Conservation (phyloP, 2,888 invertebrate species). For the Chloroclysta siterata region DNA sequence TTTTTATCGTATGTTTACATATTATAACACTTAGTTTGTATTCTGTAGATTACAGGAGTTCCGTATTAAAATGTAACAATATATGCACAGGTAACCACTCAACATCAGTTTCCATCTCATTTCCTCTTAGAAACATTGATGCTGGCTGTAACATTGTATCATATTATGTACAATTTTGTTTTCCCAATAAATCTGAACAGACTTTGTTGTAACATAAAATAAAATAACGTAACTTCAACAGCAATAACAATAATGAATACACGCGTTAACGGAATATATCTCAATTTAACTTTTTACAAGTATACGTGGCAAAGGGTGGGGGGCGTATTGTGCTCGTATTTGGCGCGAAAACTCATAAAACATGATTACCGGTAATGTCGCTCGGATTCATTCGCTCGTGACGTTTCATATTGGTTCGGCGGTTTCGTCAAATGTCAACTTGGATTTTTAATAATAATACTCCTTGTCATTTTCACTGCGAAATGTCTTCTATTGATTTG, state of each 20-base stretch:
- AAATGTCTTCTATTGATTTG: constrained; percentile 33
- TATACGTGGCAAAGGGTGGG: constrained; percentile 63
- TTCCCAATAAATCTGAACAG: constrained; percentile 42
- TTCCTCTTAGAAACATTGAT: too few species aligned
- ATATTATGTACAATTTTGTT: neutral
- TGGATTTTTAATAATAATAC: constrained; percentile 39
- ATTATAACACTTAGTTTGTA: too few species aligned
- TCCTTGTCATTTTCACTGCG: constrained; percentile 35
- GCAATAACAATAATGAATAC: constrained; percentile 49
- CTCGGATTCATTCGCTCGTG: constrained; percentile 51
- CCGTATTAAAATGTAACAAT: too few species aligned
- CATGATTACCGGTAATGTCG: constrained; percentile 76
- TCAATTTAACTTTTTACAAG: constrained; percentile 74
- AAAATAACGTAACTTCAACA: constrained; percentile 38
- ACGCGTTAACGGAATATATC: constrained; percentile 48
- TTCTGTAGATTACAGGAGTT: too few species aligned
- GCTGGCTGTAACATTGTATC: too few species aligned
- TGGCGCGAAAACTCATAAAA: constrained; percentile 77
- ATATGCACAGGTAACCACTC: too few species aligned
- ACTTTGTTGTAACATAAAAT: constrained; percentile 43
- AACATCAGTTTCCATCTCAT: too few species aligned
- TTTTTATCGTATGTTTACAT: too few species aligned
- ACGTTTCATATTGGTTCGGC: constrained; percentile 43
- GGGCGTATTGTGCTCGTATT: constrained; percentile 57
- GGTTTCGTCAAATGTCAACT: constrained; percentile 45